Base-by-base conservation (phyloP, 2,888 invertebrate species). In the Xylota sylvarum region DNA sequence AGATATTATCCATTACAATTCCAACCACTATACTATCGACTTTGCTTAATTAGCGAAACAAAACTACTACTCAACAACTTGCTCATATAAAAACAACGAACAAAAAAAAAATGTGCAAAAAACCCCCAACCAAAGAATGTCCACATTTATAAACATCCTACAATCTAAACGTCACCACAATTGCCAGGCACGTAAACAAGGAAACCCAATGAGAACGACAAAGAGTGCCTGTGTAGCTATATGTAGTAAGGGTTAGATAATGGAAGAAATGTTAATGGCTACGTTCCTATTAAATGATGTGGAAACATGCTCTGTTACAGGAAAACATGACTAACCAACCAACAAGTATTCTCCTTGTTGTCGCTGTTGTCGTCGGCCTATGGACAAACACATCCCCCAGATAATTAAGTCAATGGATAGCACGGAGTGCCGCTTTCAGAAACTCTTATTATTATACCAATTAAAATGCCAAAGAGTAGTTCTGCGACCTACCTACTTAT, bases 251-350 rank as follows among this genome's bases (percentile, higher is more conserved):
- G n/a, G 19, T 43, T 35, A 48, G 70, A 55, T 70, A 78, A 70
- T 70, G 65, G 40, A 72, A 79, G 64, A 79, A 64, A 73, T 65
- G 80, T 73, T 80, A 80, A 80, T 80, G 60, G 65, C 73, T 73
- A 17, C 65, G 73, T 80, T 67, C 73, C 58, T 40, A 14, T 80
- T 52, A 73, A 73, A 80, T 65, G 65, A 80, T 73, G 79, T 70
- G 43, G 79, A 79, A 70, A 64, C 70, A 79, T 56, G 62, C 50
- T 69, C 48, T 40, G 58, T 77, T 23, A 50, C 58, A 69, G 46
- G 64, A 55, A 46, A 30, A 73, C 50, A 52, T 40, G 19, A 52
- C 52, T 30, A 40, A 56, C 43, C 55, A 27, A 12, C 9, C 10
- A n/a, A n/a, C 30, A 40, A 52, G 67, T 23, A 52, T 19, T 48